Conservation (phyloP, 2,113 vertebrate genomes). For the Ptyas mucosa region DNA sequence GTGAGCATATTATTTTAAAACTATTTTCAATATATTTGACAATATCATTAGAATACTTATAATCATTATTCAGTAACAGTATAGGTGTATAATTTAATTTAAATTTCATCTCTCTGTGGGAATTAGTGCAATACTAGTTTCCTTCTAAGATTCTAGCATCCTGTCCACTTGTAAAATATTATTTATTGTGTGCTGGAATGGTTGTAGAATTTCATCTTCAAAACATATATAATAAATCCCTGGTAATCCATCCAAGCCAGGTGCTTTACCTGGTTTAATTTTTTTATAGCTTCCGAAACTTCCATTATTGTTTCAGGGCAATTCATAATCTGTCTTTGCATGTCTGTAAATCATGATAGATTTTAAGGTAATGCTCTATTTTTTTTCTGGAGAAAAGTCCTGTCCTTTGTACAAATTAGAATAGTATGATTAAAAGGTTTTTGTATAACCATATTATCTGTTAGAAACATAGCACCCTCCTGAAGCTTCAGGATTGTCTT, state of each 20-base stretch:
- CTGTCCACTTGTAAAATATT: neutral
- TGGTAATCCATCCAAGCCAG: neutral
- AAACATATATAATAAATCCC: neutral
- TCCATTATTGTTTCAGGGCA: neutral
- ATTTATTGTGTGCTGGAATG: neutral
- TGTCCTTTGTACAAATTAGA: neutral
- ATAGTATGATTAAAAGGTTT: neutral
- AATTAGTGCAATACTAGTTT: neutral
- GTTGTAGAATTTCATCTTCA: neutral
- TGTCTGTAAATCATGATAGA: neutral
- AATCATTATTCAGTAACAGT: neutral
- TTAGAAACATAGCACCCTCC: neutral
- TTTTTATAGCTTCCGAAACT: neutral
- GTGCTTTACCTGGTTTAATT: neutral
- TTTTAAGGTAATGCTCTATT: neutral
- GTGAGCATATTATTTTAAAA: neutral
- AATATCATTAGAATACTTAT: neutral
- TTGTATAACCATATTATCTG: neutral
- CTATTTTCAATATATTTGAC: neutral
- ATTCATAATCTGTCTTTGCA: neutral
- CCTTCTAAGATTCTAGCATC: neutral
- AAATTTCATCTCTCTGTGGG: neutral
- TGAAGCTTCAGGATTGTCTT: neutral
- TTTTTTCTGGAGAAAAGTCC: neutral
- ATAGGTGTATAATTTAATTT: neutral